Evolutionary conservation across 1,140 invertebrate species (phyloP), one percentile per base, ranked within the genome.

Genomic region (Bilobella aurantiaca): DNA sequence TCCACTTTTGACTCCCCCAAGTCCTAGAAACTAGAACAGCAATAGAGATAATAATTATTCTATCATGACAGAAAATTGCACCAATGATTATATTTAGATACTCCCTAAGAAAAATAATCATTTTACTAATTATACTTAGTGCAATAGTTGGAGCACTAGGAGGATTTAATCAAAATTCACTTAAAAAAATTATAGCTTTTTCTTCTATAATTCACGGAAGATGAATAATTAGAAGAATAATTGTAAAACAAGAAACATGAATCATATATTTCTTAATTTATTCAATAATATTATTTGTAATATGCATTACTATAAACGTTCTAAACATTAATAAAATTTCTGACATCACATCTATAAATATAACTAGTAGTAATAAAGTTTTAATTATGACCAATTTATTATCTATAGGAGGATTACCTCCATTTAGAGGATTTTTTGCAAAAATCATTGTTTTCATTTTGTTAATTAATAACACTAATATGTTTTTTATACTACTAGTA

Each of bases 11-110:
- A 42, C 63, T 71, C 29, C 69, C 69, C 23, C 69, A 71, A 47
- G 58, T 71, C 1, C 57, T 62, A 32, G 42, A 60, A 58, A 21
- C 37, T 28, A 37, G 57, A 0, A 58, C 0, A 29, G 0, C 61
- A 66, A 53, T 60, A 23, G 23, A 42, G 8, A 18, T 42, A 12
- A 42, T 66, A 32, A 63, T 70, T 65, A 34, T 70, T 1, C 31
- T 68, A 64, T 64, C 69, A 1, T 70, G 65, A 66, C 68, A 72
- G 62, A 72, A 70, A 70, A 63, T 70, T 62, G 62, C 64, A 0
- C 68, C 68, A 53, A 58, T 70, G 30, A 29, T 65, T 29, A 30
- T 72, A 56, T 30, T 65, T 21, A 23, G 37, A 25, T 32, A 46
- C 59, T 32, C 67, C 21, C 8, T 23, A 30, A 58, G 16, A 14